phyloP scores from a whole-genome alignment of 2,888 invertebrate genomes.

The Callimorpha dominula region DNA sequence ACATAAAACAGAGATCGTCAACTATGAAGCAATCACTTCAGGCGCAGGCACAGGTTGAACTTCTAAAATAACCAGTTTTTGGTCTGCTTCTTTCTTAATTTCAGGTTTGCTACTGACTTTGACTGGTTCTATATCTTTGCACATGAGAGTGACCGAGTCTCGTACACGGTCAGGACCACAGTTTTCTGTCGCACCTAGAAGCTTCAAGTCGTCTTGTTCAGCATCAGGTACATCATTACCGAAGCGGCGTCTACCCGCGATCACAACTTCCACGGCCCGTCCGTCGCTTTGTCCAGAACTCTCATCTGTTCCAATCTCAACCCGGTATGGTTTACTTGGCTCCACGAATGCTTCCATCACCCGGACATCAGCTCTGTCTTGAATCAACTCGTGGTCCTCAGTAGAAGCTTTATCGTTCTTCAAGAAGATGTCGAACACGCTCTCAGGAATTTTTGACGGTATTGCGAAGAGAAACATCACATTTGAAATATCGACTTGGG shows the following conservation, averaged over 20 bases:
- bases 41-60: conserved; percentile 55
- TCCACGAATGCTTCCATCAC: conserved; percentile 87
- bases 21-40: conserved; percentile 69
- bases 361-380: conserved; percentile 80
- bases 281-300: conserved; percentile 64
- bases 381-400: conserved; percentile 52
- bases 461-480: conserved; percentile 90
- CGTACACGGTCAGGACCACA: conserved; percentile 91
- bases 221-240: conserved; percentile 58
- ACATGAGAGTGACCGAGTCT: conserved; percentile 89
- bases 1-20: conserved; percentile 58
- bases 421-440: conserved; percentile 55
- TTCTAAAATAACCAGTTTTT: conserved; percentile 32
- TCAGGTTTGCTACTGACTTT: conserved; percentile 22
- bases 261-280: conserved; percentile 73
- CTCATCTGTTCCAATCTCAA: conserved; percentile 85
- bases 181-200: conserved; percentile 90
- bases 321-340: conserved; percentile 89
- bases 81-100: conserved; percentile 10
- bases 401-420: conserved; percentile 55
- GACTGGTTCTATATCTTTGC: conserved; percentile 52
- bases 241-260: conserved; percentile 68
- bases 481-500: conserved; percentile 91
- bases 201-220: conserved; percentile 78
- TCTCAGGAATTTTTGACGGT: conserved; percentile 67